A percentile compares a stretch with the other conserved stretches of the same genome.
These are phyloP conservation scores for Pecten maximus DNA, from an alignment of 2,888 invertebrate genomes.

Conservation along the genomic window DNA sequence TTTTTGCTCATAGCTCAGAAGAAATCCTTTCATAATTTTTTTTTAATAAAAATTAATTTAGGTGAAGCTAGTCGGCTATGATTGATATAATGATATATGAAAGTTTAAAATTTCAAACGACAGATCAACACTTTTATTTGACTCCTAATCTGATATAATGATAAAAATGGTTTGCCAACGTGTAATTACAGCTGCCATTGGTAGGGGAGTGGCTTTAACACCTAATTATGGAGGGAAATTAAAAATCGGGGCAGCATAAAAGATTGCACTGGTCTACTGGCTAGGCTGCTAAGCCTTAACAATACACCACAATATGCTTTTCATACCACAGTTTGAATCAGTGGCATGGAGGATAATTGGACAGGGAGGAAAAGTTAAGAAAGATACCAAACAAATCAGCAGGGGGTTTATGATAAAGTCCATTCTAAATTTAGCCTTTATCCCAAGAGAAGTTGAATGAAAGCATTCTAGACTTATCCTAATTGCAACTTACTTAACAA, in stretches of 20 bases:
- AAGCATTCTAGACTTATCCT: not conserved
- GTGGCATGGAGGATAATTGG: not conserved
- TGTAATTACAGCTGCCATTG: not conserved
- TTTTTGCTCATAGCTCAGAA: not conserved
- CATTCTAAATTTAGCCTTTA: not conserved
- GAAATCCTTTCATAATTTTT: not conserved
- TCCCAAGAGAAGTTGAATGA: not conserved
- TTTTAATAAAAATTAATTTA: not conserved
- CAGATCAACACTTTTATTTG: conserved; percentile 30
- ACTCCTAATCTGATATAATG: not conserved
- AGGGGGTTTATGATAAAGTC: not conserved
- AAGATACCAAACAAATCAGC: conserved; percentile 9
- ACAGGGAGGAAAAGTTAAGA: conserved; percentile 29
- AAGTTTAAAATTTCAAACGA: conserved; percentile 26
- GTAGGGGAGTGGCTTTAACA: not conserved
- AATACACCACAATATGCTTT: not conserved
- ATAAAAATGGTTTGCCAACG: not conserved
- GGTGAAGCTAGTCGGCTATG: not conserved
- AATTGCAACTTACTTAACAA: not conserved
- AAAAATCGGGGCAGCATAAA: not conserved
- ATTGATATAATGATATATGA: not conserved
- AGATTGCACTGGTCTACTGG: not conserved
- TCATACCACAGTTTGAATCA: not conserved
- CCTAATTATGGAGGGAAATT: conserved; percentile 16
- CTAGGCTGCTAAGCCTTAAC: not conserved